A percentile compares a stretch with the other conserved stretches of the same genome.
These are phyloP conservation scores for Diorhabda sublineata DNA, from an alignment of 1,140 invertebrate genomes.

Conservation along the genomic window DNA sequence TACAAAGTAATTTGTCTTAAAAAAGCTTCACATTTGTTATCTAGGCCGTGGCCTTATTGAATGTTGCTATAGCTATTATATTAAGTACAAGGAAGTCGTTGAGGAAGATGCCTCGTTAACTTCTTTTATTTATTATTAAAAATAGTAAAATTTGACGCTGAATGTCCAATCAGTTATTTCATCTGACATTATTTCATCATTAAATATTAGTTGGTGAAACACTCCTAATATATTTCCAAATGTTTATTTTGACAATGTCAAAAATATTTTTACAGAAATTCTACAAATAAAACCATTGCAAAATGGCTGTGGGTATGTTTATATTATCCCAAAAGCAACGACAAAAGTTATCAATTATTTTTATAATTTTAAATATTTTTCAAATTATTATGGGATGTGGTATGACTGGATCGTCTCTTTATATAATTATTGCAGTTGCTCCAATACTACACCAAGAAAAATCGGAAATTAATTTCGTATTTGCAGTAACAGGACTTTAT, in stretches of 20 bases:
- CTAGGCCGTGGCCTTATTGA: no score
- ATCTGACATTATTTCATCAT: no score
- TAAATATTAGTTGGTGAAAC: no score
- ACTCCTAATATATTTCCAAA: no score
- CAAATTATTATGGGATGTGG: constrained; percentile 35
- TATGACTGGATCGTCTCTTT: constrained; percentile 36
- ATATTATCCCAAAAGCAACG: constrained; percentile 24
- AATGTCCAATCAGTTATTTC: no score
- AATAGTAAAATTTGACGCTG: no score
- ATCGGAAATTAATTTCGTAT: constrained; percentile 43
- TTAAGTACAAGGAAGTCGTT: no score
- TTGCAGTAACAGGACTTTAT: constrained; percentile 40
- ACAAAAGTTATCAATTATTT: constrained; percentile 23
- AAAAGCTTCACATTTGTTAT: no score
- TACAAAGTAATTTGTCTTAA: no score
- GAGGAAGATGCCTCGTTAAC: no score
- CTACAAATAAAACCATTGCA: constrained; percentile 6
- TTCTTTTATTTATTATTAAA: no score
- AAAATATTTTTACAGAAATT: constrained; percentile 9
- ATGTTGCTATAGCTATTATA: no score
- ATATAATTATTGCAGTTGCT: constrained; percentile 35
- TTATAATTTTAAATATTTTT: constrained; percentile 31
- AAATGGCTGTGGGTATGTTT: constrained; percentile 20
- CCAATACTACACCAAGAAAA: constrained; percentile 40
- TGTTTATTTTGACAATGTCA: constrained; percentile 15